phyloP scores from a whole-genome alignment of 2,888 invertebrate species.

The Aporophyla lueneburgensis region DNA sequence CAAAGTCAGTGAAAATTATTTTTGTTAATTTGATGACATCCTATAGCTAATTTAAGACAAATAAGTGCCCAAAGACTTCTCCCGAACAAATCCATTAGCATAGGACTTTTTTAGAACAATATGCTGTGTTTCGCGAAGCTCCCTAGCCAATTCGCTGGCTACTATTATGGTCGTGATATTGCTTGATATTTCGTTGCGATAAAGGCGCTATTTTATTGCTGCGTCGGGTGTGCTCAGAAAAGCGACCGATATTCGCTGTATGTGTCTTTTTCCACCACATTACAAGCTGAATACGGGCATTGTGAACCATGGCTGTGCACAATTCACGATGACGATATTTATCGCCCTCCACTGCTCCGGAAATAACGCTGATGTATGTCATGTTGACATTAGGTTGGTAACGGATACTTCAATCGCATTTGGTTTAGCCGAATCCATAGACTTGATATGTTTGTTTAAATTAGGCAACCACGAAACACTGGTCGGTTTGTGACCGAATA shows the following conservation, averaged over 20 bases:
- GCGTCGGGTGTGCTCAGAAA: not conserved
- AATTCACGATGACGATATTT: not conserved
- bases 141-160: slow-evolving; percentile 14
- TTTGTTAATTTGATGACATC: slow-evolving; percentile 32
- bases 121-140: slow-evolving; percentile 7
- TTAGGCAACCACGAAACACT: not conserved
- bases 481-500: not conserved
- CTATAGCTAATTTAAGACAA: not conserved
- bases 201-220: not conserved
- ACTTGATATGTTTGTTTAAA: not conserved
- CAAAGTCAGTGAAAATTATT: slow-evolving; percentile 27
- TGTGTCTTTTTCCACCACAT: not conserved
- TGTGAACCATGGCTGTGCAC: not conserved
- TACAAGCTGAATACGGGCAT: not conserved
- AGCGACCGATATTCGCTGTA: not conserved
- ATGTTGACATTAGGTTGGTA: not conserved
- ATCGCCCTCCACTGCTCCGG: no score
- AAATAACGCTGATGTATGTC: not conserved
- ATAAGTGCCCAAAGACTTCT: not conserved
- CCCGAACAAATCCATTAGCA: not conserved
- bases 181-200: not conserved
- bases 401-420: not conserved
- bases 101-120: not conserved
- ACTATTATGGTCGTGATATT: not conserved
- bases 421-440: not conserved